Evolutionary conservation across 2,888 invertebrate genomes (phyloP).

Genomic region (Ophion ventricosus): DNA sequence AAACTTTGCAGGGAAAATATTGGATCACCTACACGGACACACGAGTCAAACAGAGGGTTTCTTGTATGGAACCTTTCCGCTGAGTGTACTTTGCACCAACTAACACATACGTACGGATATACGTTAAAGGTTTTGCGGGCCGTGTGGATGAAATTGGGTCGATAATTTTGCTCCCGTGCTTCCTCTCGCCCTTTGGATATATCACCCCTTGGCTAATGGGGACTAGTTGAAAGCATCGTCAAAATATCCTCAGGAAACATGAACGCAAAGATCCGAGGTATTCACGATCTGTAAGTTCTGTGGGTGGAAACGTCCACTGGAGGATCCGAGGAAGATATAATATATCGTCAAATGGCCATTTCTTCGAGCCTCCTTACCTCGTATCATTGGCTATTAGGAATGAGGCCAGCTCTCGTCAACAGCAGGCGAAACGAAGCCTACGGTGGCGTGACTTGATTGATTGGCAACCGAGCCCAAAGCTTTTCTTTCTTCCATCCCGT

Average conservation of each 20-base stretch:
- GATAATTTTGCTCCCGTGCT: constrained; percentile 8
- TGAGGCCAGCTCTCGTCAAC: constrained; percentile 27
- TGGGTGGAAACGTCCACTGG: neutral
- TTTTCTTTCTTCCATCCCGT: constrained; percentile 16
- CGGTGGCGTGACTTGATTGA: constrained; percentile 43
- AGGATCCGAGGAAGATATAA: neutral
- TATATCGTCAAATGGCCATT: neutral
- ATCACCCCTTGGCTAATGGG: constrained; percentile 1
- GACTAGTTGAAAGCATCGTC: constrained; percentile 29
- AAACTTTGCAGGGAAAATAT: constrained; percentile 41
- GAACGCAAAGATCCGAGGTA: neutral
- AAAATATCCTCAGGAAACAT: constrained; percentile 49
- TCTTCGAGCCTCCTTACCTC: constrained; percentile 10
- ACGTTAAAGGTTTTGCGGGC: constrained; percentile 37
- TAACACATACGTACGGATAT: neutral
- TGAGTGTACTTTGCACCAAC: constrained; percentile 32
- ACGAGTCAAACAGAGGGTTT: neutral
- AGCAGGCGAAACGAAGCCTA: constrained; percentile 37
- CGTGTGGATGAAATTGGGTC: constrained; percentile 40
- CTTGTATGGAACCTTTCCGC: constrained; percentile 28
- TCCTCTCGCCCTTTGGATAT: constrained; percentile 9
- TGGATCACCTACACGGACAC: constrained; percentile 22
- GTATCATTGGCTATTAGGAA: constrained; percentile 34
- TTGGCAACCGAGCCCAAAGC: constrained; percentile 3
- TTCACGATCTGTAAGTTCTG: constrained; percentile 3